Evolutionary conservation across 2,888 invertebrate species (phyloP), one percentile per base, ranked within the genome.

Genomic region (Ochropacha duplaris): DNA sequence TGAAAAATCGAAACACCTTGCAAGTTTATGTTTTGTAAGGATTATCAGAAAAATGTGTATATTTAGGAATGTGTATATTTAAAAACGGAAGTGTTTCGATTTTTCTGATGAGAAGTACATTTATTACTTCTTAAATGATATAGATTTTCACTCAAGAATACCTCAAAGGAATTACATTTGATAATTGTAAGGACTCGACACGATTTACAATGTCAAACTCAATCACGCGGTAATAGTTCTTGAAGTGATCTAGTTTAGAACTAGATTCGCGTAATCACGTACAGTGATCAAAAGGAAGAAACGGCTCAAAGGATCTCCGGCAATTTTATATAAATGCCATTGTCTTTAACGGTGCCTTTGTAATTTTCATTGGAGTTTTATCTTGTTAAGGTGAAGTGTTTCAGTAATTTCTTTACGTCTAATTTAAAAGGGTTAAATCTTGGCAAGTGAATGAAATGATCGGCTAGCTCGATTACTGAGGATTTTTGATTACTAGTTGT

Each of bases 361-460:
- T 72, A 66, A 71, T 72, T 69, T 63, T 56, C 59, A 57, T 60
- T 65, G 54, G 50, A 65, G 64, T 65, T 69, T 61, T 56, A 64
- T 61, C 57, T 59, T 52, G 60, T 68, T 64, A 57, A 62, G 66
- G 60, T 36, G 58, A 50, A 49, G 57, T 56, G 44, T n/a, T 5
- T 16, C 16, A 16, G 44, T 44, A 19, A 44, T 44, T 44, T 44
- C 19, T 14, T 19, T 19, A 16, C 1, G 44, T 16, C 44, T 11
- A n/a, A 36, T n/a, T 36, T 36, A 9, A 0, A n/a, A n/a, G 36
- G 36, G 4, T 36, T n/a, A 36, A 5, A 31, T 31, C 12, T 36
- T 36, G 14, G 9, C n/a, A 36, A 36, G n/a, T 36, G 36, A 36
- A 36, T 5, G n/a, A 36, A n/a, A n/a, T 36, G n/a, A n/a, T n/a